These are phyloP conservation scores for Drosophila tanythrix DNA, from an alignment of 2,888 invertebrate genomes.

Conservation along the genomic window DNA sequence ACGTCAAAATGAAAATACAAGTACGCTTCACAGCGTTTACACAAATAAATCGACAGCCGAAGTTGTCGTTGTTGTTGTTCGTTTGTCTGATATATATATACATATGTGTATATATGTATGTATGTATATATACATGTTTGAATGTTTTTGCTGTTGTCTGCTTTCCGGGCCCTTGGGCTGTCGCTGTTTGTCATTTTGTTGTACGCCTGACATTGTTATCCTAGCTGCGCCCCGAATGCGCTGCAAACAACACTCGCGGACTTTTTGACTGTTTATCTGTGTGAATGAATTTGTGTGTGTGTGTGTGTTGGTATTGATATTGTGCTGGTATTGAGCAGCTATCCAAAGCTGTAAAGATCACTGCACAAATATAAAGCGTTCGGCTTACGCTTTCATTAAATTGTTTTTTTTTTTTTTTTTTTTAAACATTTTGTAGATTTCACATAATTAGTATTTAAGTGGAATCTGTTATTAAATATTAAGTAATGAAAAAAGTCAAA, in stretches of 20 bases:
- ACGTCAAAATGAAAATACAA: slow-evolving; percentile 75
- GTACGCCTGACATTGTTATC: slow-evolving; percentile 72
- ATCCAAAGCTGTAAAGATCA: not conserved
- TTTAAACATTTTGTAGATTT: not conserved
- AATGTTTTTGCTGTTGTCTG: slow-evolving; percentile 56
- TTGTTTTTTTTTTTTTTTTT: not conserved
- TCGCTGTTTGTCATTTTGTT: slow-evolving; percentile 72
- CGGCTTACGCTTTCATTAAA: not conserved
- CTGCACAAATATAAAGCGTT: not conserved
- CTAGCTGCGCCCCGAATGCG: slow-evolving; percentile 43
- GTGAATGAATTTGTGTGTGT: not conserved
- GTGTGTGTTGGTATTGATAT: not conserved
- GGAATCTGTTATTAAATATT: not conserved
- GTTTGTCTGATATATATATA: slow-evolving; percentile 24
- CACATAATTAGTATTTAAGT: not conserved
- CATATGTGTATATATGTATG: slow-evolving; percentile 5
- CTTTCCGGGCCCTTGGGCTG: slow-evolving; percentile 68
- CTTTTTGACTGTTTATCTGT: not conserved
- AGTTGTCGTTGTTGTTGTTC: slow-evolving; percentile 39
- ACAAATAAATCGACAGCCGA: slow-evolving; percentile 70
- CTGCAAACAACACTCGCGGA: slow-evolving; percentile 29
- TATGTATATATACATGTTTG: slow-evolving; percentile 18
- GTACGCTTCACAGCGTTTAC: slow-evolving; percentile 72
- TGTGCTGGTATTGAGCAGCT: slow-evolving; percentile 3
- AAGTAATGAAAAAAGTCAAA: not conserved